Percentiles rank a stretch among this genome's conserved stretches.
These are phyloP conservation scores for Mesoclemmys tuberculata DNA, from an alignment of 2,113 vertebrate genomes.

Conservation along the genomic window DNA sequence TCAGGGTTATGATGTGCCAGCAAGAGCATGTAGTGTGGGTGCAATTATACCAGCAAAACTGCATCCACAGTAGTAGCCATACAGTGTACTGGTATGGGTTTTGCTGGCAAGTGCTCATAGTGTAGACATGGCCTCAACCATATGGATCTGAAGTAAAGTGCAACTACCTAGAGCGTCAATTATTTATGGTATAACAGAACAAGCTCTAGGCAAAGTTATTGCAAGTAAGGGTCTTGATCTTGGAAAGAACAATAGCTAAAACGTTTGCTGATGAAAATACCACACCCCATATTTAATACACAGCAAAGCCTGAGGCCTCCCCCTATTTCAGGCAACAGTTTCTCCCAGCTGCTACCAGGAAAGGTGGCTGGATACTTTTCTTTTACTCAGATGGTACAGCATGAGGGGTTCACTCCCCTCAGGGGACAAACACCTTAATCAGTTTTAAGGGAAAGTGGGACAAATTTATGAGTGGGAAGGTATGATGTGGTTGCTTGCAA, in stretches of 20 bases:
- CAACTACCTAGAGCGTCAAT: not conserved
- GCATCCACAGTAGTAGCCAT: not conserved
- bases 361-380: not conserved
- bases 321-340: not conserved
- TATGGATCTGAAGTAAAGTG: not conserved
- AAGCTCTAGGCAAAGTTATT: not conserved
- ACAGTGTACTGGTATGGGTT: not conserved
- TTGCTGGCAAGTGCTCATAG: not conserved
- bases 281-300: not conserved
- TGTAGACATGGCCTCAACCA: not conserved
- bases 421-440: not conserved
- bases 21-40: not conserved
- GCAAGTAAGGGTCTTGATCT: not conserved
- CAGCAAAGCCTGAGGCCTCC: not conserved
- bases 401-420: not conserved
- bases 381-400: not conserved
- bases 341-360: not conserved
- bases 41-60: not conserved
- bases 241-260: no score
- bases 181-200: no score
- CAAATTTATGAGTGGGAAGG: not conserved
- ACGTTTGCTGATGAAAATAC: no score
- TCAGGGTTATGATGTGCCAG: not conserved
- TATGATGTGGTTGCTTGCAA: not conserved
- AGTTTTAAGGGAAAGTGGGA: not conserved